Conservation (phyloP, 2,888 invertebrate genomes). For the Celastrina argiolus region DNA sequence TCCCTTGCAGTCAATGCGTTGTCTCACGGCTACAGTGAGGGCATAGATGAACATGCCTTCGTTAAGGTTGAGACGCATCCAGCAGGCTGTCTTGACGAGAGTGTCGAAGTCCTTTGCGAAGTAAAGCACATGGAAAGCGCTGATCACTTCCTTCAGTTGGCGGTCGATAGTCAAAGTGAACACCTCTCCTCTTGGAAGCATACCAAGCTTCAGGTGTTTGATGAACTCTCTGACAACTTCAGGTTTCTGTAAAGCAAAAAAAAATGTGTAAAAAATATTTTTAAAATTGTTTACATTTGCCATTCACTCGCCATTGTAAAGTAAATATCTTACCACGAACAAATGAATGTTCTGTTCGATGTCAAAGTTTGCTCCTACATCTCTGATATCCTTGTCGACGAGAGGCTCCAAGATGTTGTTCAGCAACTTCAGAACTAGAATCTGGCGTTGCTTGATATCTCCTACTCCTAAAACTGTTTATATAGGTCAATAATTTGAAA, state of each 20-base stretch:
- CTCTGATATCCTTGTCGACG: conserved; percentile 67
- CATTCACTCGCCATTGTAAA: too few species aligned
- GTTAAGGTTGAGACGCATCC: conserved; percentile 73
- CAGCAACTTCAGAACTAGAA: conserved; percentile 67
- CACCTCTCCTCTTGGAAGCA: conserved; percentile 75
- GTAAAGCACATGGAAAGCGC: conserved; percentile 73
- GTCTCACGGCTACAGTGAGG: conserved; percentile 71
- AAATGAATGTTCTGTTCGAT: conserved; percentile 59
- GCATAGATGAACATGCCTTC: conserved; percentile 79
- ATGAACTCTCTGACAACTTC: conserved; percentile 78
- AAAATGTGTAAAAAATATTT: conserved; percentile 1
- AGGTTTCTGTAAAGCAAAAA: conserved; percentile 58
- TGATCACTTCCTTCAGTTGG: conserved; percentile 70
- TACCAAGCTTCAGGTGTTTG: conserved; percentile 69
- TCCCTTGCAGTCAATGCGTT: conserved; percentile 69
- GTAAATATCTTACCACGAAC: conserved; percentile 57
- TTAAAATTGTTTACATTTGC: not conserved
- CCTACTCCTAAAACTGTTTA: conserved; percentile 57
- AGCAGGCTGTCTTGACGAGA: conserved; percentile 70
- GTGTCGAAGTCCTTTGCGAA: conserved; percentile 73
- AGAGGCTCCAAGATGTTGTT: conserved; percentile 71
- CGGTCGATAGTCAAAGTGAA: conserved; percentile 71
- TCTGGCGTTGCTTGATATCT: conserved; percentile 63
- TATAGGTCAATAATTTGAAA: too few species aligned
- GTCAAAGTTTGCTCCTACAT: conserved; percentile 59